Evolutionary conservation across 1,140 invertebrate species (phyloP).

Genomic region (Meloidogyne hapla): DNA sequence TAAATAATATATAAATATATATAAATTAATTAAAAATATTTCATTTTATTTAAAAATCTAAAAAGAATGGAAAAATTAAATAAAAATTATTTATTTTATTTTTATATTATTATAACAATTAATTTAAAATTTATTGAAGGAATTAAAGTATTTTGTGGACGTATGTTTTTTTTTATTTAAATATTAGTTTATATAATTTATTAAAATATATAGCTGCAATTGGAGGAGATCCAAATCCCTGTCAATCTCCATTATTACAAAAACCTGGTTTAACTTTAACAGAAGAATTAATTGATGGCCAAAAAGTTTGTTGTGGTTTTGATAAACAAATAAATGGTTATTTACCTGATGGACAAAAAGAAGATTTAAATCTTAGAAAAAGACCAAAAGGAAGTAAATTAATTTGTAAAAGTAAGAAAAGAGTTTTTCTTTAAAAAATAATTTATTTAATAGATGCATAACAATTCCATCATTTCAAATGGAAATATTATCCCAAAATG

Average conservation of each 20-base stretch:
- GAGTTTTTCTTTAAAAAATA: neutral
- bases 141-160: slow-evolving; percentile 1
- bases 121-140: neutral
- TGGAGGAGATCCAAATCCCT: neutral
- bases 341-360: slow-evolving; percentile 16
- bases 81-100: too few species aligned
- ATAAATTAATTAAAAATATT: neutral
- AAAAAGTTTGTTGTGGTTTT: slow-evolving; percentile 20
- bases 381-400: neutral
- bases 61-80: neutral
- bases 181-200: too few species aligned
- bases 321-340: neutral
- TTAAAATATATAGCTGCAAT: neutral
- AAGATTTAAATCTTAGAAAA: neutral
- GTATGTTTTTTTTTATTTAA: neutral
- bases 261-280: neutral
- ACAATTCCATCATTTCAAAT: slow-evolving; percentile 6
- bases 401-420: neutral
- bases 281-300: slow-evolving; percentile 10
- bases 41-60: neutral
- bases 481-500: slow-evolving; percentile 1
- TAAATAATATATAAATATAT: neutral
- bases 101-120: slow-evolving; percentile 1
- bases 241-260: neutral
- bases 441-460: neutral